Evolutionary conservation across 1,140 invertebrate genomes (phyloP).

Genomic region (Cecropterus lyciades): DNA sequence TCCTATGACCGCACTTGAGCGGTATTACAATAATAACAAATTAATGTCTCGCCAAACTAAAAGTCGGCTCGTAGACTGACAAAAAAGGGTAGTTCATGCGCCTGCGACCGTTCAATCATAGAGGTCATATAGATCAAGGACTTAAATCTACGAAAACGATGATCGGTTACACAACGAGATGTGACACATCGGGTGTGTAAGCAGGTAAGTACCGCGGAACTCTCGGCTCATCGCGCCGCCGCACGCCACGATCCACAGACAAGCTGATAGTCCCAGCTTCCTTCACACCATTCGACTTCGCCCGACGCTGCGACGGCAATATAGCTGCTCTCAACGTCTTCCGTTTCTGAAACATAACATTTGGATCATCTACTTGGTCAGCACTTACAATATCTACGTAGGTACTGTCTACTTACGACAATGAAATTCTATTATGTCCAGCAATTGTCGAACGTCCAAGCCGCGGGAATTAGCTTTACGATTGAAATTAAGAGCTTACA

Average conservation of each 20-base stretch:
- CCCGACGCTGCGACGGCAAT: constrained; percentile 89
- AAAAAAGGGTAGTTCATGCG: too few relatives aligned
- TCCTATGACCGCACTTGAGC: too few relatives aligned
- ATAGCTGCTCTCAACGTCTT: constrained; percentile 91
- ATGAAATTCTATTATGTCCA: constrained; percentile 53
- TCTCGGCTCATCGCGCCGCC: constrained; percentile 82
- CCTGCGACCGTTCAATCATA: neutral
- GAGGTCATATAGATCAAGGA: neutral
- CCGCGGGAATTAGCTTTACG: constrained; percentile 51
- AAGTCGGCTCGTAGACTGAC: too few relatives aligned
- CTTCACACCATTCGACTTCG: constrained; percentile 92
- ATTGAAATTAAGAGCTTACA: constrained; percentile 58
- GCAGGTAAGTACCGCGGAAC: constrained; percentile 87
- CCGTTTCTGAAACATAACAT: constrained; percentile 87
- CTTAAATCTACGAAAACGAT: neutral
- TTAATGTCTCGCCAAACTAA: too few relatives aligned
- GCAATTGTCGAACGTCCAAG: constrained; percentile 51
- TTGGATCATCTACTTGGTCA: constrained; percentile 12
- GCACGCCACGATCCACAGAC: constrained; percentile 88
- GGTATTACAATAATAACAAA: too few relatives aligned
- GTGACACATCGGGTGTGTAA: constrained; percentile 88
- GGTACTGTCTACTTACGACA: constrained; percentile 69
- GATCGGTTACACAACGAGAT: constrained; percentile 86
- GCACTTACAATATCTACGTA: constrained; percentile 31
- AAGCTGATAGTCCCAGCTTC: constrained; percentile 91